A percentile compares a stretch with the other conserved stretches of the same genome.
Evolutionary conservation across 92 coral and sea anemone genomes (phyloP).

Genomic region (Meandrina meandrites): DNA sequence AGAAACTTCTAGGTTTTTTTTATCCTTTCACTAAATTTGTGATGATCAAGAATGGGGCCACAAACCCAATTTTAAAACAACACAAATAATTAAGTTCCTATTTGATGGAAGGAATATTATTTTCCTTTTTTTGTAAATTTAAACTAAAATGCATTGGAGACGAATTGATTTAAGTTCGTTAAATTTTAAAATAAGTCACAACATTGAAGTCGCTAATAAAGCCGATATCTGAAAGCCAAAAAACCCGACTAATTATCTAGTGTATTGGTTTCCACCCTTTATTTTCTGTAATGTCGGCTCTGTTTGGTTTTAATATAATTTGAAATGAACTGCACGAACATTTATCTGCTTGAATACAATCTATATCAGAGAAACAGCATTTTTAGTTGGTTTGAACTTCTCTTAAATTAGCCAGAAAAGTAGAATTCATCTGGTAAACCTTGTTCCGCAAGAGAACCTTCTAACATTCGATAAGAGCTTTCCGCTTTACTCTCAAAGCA

Average conservation of each 20-base stretch:
- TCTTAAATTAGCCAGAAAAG: not conserved
- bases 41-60: not conserved
- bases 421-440: not conserved
- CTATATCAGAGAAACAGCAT: not conserved
- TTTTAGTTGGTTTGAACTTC: not conserved
- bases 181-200: conserved; percentile 29
- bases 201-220: conserved; percentile 1
- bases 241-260: not conserved
- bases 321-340: not conserved
- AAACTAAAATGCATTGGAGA: not conserved
- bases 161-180: conserved; percentile 15
- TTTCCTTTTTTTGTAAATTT: not conserved
- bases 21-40: not conserved
- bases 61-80: conserved; percentile 6
- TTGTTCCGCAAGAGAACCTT: not conserved
- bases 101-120: not conserved
- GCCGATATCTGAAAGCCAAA: conserved; percentile 5
- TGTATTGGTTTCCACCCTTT: not conserved
- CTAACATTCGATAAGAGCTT: not conserved
- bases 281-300: not conserved
- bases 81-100: not conserved
- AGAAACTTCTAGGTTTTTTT: not conserved
- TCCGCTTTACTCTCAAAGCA: not conserved
- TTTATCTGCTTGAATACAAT: not conserved
- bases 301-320: not conserved